Percentiles rank a stretch among this genome's conserved stretches.
phyloP scores from a whole-genome alignment of 2,113 vertebrate genomes.

The Leucosticte australis region DNA sequence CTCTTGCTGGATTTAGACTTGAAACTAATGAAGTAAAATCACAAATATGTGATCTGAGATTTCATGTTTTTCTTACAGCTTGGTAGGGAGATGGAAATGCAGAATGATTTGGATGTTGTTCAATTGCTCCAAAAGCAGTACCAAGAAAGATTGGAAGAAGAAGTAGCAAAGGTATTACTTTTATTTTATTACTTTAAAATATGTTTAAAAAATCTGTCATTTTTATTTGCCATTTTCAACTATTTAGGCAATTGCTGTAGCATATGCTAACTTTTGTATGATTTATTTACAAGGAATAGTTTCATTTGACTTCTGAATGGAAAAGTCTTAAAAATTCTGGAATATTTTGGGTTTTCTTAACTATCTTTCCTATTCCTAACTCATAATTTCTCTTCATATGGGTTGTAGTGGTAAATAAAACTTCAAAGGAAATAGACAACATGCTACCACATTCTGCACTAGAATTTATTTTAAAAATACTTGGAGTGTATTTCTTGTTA shows the following conservation, averaged over 20 bases:
- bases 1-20: background rate
- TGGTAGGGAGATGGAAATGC: conserved; percentile 22
- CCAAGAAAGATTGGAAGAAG: conserved; percentile 85
- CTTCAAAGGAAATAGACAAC: background rate
- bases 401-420: background rate
- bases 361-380: background rate
- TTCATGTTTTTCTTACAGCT: conserved; percentile 51
- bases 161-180: conserved; percentile 86
- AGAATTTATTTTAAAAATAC: background rate
- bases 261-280: background rate
- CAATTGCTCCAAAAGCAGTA: conserved; percentile 76
- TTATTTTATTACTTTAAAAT: background rate
- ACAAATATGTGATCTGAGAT: background rate
- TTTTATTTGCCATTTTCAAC: background rate
- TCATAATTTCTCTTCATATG: background rate
- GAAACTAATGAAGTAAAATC: conserved; percentile 5
- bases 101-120: conserved; percentile 50
- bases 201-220: background rate
- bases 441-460: background rate
- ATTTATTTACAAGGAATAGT: background rate
- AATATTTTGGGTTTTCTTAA: background rate
- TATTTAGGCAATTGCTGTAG: background rate
- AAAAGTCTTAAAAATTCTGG: background rate
- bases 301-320: background rate
- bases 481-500: background rate